These are phyloP conservation scores for Sandelia bainsii DNA, from an alignment of 2,797 vertebrate genomes.

Conservation along the genomic window DNA sequence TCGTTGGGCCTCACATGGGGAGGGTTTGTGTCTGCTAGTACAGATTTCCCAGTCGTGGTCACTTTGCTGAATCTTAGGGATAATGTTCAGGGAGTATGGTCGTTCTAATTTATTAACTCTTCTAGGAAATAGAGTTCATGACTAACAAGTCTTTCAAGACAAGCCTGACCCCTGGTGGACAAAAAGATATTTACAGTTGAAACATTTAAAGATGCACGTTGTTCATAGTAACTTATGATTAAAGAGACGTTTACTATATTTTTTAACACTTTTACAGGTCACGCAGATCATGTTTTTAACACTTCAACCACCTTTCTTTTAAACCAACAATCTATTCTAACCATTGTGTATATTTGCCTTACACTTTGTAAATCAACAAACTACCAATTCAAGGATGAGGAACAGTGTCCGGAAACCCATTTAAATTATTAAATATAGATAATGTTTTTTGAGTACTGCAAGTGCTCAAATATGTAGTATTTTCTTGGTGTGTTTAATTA, in stretches of 20 bases:
- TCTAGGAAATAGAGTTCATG: slow-evolving; percentile 25
- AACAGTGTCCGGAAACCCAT: no score
- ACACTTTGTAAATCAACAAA: no score
- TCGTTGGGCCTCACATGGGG: slow-evolving; percentile 69
- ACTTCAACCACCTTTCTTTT: no score
- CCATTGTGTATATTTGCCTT: no score
- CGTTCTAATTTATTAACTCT: slow-evolving; percentile 41
- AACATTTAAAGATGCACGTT: not conserved
- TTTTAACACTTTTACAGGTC: not conserved
- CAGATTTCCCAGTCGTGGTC: slow-evolving; percentile 67
- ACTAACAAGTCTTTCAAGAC: slow-evolving; percentile 21
- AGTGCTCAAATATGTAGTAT: no score
- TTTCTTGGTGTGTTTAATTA: no score
- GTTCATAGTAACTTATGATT: not conserved
- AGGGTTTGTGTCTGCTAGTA: slow-evolving; percentile 56
- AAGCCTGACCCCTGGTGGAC: slow-evolving; percentile 79
- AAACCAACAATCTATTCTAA: no score
- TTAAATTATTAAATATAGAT: no score
- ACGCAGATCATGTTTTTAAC: not conserved
- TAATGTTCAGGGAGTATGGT: slow-evolving; percentile 33
- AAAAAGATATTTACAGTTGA: slow-evolving; percentile 11
- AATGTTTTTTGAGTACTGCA: no score
- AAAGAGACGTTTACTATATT: not conserved
- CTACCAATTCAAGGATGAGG: no score
- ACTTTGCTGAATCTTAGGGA: slow-evolving; percentile 51